These are phyloP conservation scores for Nineta flava DNA, from an alignment of 2,888 invertebrate species.

Conservation along the genomic window DNA sequence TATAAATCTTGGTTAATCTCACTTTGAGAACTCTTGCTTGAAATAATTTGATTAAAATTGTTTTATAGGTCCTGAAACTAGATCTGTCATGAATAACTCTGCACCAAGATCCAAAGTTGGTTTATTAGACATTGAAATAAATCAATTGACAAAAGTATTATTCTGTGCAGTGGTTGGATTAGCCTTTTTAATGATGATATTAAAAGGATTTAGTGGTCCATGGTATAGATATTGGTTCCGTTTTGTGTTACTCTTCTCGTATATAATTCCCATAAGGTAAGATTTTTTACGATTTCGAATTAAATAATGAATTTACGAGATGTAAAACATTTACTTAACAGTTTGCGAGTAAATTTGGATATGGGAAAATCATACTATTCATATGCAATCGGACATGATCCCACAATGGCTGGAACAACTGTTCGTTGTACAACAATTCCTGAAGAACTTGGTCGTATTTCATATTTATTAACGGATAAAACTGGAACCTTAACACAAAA, in stretches of 20 bases:
- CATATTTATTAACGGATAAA: constrained; percentile 94
- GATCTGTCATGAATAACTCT: constrained; percentile 98
- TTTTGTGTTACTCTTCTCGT: constrained; percentile 93
- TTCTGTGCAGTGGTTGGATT: constrained; percentile 82
- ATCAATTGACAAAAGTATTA: constrained; percentile 88
- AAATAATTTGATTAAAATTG: not conserved
- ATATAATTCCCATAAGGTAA: constrained; percentile 94
- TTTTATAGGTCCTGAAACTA: constrained; percentile 69
- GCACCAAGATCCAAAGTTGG: constrained; percentile 93
- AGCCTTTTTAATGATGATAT: constrained; percentile 84
- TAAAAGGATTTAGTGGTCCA: constrained; percentile 92
- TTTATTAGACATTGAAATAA: constrained; percentile 87
- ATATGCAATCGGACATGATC: constrained; percentile 89
- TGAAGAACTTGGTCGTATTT: constrained; percentile 92
- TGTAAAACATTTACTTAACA: constrained; percentile 23
- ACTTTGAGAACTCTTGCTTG: too few relatives aligned
- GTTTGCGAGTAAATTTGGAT: constrained; percentile 93
- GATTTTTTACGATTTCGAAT: constrained; percentile 11
- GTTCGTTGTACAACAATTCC: constrained; percentile 97
- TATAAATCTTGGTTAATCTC: too few relatives aligned
- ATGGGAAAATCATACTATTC: constrained; percentile 98
- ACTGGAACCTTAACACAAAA: constrained; percentile 98
- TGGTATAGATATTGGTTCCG: constrained; percentile 96
- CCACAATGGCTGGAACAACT: constrained; percentile 83
- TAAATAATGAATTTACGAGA: not conserved